Evolutionary conservation across 2,113 vertebrate genomes (phyloP).

Genomic region (Muntiacus reevesi): DNA sequence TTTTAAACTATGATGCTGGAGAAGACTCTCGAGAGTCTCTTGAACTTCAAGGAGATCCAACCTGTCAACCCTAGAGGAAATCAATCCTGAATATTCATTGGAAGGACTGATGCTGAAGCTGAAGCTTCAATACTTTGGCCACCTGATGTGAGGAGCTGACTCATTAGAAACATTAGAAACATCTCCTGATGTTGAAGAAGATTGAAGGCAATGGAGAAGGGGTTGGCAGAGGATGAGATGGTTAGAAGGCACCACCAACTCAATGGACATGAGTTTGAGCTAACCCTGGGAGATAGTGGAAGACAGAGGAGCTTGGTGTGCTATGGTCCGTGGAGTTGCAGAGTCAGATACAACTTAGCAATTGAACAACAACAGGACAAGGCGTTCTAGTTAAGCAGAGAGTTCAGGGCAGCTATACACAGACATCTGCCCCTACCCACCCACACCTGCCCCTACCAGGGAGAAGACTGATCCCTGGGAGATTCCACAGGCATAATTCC

Average conservation of each 20-base stretch:
- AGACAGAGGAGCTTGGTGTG: neutral
- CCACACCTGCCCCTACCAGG: neutral
- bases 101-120: neutral
- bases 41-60: neutral
- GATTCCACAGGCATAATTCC: neutral
- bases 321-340: accelerated
- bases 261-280: neutral
- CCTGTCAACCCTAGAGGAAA: neutral
- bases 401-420: neutral
- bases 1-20: neutral
- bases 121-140: neutral
- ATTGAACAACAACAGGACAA: neutral
- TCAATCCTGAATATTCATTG: neutral
- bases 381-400: accelerated
- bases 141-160: neutral
- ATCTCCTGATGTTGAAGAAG: neutral
- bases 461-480: neutral
- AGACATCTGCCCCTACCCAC: neutral
- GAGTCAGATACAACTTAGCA: neutral
- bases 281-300: neutral
- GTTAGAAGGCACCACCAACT: neutral
- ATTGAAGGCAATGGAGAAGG: neutral
- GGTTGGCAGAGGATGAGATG: neutral
- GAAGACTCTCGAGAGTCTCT: neutral
- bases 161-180: neutral